A percentile compares a stretch with the other conserved stretches of the same genome.
Evolutionary conservation across 2,113 vertebrate species (phyloP).

Genomic region (Marcusenius ussheri): DNA sequence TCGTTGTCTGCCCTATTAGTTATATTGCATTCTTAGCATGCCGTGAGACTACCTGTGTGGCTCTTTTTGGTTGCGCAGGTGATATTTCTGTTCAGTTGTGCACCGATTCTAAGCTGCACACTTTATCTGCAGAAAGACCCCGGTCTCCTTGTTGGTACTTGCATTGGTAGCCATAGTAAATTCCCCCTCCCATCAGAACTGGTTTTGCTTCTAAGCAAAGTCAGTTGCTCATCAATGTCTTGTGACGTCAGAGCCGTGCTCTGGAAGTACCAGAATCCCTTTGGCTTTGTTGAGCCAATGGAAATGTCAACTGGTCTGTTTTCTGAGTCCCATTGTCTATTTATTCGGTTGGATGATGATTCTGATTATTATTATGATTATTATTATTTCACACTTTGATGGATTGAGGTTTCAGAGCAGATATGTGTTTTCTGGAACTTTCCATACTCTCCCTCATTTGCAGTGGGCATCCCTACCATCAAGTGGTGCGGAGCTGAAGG

Average conservation of each 20-base stretch:
- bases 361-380: neutral
- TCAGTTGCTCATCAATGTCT: neutral
- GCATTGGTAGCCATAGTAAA: neutral
- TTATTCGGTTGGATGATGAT: neutral
- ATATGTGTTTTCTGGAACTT: neutral
- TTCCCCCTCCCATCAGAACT: neutral
- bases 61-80: neutral
- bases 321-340: neutral
- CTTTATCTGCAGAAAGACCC: neutral
- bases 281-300: neutral
- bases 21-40: neutral
- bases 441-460: neutral
- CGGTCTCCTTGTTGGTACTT: neutral
- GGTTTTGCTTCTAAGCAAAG: neutral
- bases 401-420: neutral
- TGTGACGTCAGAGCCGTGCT: neutral
- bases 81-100: neutral
- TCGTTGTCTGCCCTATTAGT: neutral
- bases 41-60: neutral
- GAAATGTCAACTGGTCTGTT: neutral
- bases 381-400: neutral
- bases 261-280: neutral
- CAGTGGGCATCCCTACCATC: slow-evolving; percentile 92
- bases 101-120: neutral
- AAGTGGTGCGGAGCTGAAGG: slow-evolving; percentile 96